phyloP scores from a whole-genome alignment of 2,888 invertebrate species.

The Sisyra nigra region DNA sequence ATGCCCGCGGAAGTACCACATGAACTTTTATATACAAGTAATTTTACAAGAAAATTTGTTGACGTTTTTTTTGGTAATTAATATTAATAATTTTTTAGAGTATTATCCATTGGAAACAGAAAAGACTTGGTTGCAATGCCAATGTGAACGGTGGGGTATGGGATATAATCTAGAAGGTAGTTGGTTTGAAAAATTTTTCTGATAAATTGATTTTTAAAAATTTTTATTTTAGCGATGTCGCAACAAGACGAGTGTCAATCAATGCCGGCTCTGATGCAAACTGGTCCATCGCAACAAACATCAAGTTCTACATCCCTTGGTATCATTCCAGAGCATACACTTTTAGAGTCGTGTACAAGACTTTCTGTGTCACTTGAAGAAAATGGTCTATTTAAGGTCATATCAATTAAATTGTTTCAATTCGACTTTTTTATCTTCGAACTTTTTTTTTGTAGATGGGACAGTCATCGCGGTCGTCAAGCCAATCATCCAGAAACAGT shows the following conservation, averaged over 20 bases:
- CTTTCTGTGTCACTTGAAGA: conserved; percentile 79
- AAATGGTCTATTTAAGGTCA: conserved; percentile 54
- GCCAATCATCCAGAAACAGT: conserved; percentile 36
- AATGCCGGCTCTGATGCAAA: conserved; percentile 66
- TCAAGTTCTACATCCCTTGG: conserved; percentile 50
- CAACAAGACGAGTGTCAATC: conserved; percentile 84
- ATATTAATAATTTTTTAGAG: conserved; percentile 34
- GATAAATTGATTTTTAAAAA: background rate
- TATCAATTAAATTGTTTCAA: background rate
- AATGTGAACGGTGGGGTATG: conserved; percentile 77
- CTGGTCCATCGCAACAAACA: conserved; percentile 37
- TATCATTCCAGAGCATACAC: conserved; percentile 73
- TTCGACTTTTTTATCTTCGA: background rate
- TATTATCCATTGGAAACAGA: conserved; percentile 77
- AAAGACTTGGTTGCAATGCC: conserved; percentile 79
- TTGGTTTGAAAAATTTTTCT: conserved; percentile 10
- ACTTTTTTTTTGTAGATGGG: conserved; percentile 17
- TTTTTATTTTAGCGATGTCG: conserved; percentile 41
- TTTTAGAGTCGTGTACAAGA: conserved; percentile 72
- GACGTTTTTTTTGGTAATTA: background rate
- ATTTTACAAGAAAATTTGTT: conserved; percentile 13
- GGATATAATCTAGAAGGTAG: conserved; percentile 68
- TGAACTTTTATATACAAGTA: conserved; percentile 50
- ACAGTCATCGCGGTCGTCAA: conserved; percentile 54
- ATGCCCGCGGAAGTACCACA: conserved; percentile 66